phyloP scores from a whole-genome alignment of 1,140 invertebrate species.

The Drosophila takahashii region DNA sequence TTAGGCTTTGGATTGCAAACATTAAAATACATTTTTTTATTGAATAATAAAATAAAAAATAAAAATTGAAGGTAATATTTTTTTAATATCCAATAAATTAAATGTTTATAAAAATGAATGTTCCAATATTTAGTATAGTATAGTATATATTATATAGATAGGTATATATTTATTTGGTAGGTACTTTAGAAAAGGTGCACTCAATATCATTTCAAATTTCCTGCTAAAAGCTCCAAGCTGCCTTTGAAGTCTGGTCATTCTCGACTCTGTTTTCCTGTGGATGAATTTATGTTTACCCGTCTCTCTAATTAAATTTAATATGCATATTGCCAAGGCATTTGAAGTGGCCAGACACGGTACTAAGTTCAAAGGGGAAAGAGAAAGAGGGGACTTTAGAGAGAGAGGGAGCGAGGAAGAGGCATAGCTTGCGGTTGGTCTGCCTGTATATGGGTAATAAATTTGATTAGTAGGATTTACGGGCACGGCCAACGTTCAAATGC shows the following conservation, averaged over 20 bases:
- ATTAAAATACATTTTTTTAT: too few species aligned
- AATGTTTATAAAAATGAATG: background rate
- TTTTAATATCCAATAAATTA: too few species aligned
- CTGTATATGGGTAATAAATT: slow-evolving; percentile 74
- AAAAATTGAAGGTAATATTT: too few species aligned
- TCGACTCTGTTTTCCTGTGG: slow-evolving; percentile 35
- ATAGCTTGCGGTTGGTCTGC: slow-evolving; percentile 52
- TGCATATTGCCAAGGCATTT: slow-evolving; percentile 75
- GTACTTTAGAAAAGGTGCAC: background rate
- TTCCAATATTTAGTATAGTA: too few species aligned
- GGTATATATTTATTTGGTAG: background rate
- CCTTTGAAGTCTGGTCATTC: slow-evolving; percentile 37
- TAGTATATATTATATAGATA: too few species aligned
- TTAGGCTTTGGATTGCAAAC: background rate
- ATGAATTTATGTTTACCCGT: slow-evolving; percentile 76
- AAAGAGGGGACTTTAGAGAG: background rate
- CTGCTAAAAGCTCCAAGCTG: background rate
- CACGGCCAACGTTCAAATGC: slow-evolving; percentile 71
- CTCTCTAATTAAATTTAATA: slow-evolving; percentile 81
- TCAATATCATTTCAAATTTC: background rate
- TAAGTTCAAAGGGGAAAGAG: slow-evolving; percentile 16
- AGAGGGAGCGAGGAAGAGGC: background rate
- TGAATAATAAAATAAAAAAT: too few species aligned
- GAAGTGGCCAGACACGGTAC: slow-evolving; percentile 51
- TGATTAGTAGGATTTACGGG: slow-evolving; percentile 81